Base-by-base conservation (phyloP, 2,888 invertebrate species). In the Ophion slaviceki region DNA sequence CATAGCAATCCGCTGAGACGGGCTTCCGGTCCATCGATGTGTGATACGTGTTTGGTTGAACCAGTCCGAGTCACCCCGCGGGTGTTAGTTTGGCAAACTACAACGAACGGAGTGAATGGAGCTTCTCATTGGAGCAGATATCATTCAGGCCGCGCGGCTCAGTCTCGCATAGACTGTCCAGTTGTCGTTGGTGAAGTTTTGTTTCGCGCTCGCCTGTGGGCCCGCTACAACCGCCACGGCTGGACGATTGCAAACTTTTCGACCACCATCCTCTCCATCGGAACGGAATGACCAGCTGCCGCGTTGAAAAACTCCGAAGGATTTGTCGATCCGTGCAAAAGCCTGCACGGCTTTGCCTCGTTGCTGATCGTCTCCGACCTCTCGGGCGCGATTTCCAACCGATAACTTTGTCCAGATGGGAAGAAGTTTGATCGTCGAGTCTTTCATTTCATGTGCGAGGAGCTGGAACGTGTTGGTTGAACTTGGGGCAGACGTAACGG, bases 101-200 rank as follows among this genome's bases (percentile, higher is more conserved):
- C 17, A 66, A 59, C 36, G 62, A 72, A 66, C 78, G 67, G 59
- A 67, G 61, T 81, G 85, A 81, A 81, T 85, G 62, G 70, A 59
- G 62, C 74, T 77, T 74, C 70, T 36, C 68, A 66, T 78, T 47
- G 59, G 32, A 75, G 24, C 59, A 68, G 45, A 62, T 79, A 62
- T 82, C 47, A 47, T 62, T 17, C 32, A 47, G 67, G 67, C 78
- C 20, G 40, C 7, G 40, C 64, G 32, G 47, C 17, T 24, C 14
- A n/a, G 28, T 14, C 20, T 40, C 40, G 7, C 8, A 40, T 5
- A 20, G 7, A 4, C 70, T 47, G 61, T 53, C 67, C 61, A 68
- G 72, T 80, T 72, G 74, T 61, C 40, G 40, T n/a, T 45, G 36
- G 32, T 24, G 64, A 86, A 83, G 83, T 86, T 86, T 82, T 80